These are phyloP conservation scores for Triops longicaudatus DNA, from an alignment of 1,140 invertebrate genomes.

Conservation along the genomic window DNA sequence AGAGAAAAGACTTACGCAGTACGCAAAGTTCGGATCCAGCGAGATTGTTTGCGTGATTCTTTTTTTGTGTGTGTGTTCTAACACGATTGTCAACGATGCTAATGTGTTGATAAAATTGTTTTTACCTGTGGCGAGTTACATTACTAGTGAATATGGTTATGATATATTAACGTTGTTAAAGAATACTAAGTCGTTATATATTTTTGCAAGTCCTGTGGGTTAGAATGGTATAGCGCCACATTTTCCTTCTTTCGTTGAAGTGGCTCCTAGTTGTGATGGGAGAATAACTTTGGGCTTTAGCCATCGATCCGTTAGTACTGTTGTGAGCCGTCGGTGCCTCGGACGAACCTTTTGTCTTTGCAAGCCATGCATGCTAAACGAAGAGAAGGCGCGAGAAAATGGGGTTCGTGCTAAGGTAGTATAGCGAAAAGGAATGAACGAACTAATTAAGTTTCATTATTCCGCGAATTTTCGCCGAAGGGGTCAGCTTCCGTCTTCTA, in stretches of 20 bases:
- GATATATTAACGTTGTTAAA: too few species aligned
- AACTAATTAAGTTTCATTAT: neutral
- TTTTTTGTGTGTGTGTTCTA: too few species aligned
- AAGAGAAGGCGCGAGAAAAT: neutral
- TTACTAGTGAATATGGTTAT: too few species aligned
- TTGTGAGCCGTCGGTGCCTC: neutral
- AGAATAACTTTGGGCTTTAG: neutral
- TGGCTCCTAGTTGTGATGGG: neutral
- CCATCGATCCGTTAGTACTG: neutral
- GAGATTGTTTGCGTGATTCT: too few species aligned
- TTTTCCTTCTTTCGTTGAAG: neutral
- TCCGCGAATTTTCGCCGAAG: neutral
- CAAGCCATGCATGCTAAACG: neutral
- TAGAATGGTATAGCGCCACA: neutral
- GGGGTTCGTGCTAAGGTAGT: neutral
- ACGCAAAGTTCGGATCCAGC: too few species aligned
- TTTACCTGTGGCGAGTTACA: too few species aligned
- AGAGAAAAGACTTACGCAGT: too few species aligned
- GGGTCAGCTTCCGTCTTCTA: neutral
- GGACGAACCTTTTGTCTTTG: neutral
- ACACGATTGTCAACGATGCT: too few species aligned
- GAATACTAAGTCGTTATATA: too few species aligned
- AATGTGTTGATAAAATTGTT: too few species aligned
- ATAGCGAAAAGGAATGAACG: neutral
- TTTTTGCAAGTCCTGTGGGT: too few species aligned